Conservation (phyloP, 1,140 invertebrate genomes). For the Physella acuta region DNA sequence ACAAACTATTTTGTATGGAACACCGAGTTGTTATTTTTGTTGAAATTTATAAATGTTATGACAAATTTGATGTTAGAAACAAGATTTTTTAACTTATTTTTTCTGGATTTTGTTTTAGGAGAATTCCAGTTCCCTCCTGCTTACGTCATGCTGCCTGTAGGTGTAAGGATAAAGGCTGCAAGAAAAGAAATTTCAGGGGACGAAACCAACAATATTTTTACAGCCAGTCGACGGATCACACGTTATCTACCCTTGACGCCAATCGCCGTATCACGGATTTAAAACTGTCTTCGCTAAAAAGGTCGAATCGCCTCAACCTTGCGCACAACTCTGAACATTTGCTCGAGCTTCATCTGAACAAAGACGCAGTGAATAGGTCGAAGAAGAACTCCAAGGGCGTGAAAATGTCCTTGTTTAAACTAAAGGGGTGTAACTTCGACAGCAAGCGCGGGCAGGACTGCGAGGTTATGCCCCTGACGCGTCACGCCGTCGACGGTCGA, state of each 20-base stretch:
- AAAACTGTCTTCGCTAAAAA: background rate
- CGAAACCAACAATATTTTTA: background rate
- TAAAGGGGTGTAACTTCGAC: too few relatives aligned
- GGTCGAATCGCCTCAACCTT: background rate
- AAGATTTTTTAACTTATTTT: background rate
- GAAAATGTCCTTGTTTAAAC: too few relatives aligned
- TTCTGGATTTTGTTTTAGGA: background rate
- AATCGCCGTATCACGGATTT: background rate
- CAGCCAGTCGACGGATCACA: slow-evolving; percentile 12
- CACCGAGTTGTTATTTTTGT: background rate
- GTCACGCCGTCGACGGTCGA: background rate
- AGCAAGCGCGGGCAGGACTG: background rate
- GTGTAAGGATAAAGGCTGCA: slow-evolving; percentile 12
- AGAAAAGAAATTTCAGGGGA: background rate
- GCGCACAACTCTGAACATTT: too few relatives aligned
- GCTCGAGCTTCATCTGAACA: too few relatives aligned
- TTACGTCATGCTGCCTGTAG: slow-evolving; percentile 2
- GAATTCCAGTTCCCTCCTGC: slow-evolving; percentile 2
- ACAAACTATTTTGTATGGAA: background rate
- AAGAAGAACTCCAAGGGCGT: too few relatives aligned
- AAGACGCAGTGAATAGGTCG: too few relatives aligned
- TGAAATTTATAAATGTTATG: background rate
- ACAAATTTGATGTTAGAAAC: background rate
- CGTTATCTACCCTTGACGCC: background rate
- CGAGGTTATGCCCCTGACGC: slow-evolving; percentile 1